These are phyloP conservation scores for Lamprologus callipterus DNA, from an alignment of 2,113 vertebrate species.

Conservation along the genomic window DNA sequence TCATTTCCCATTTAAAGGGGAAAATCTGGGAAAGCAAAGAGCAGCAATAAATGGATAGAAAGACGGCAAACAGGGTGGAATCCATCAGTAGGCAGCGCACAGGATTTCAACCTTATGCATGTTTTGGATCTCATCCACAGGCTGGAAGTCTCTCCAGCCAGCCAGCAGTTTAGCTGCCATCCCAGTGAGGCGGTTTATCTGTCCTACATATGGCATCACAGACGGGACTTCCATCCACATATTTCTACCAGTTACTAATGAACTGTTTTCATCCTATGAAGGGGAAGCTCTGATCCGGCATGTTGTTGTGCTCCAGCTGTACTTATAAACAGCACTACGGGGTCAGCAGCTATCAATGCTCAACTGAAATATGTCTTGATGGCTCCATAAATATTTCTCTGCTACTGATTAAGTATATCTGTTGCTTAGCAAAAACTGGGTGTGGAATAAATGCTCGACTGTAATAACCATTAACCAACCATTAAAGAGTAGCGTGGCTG, in stretches of 20 bases:
- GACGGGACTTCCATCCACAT: not conserved
- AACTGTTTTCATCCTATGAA: not conserved
- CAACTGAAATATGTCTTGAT: not conserved
- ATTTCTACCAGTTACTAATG: not conserved
- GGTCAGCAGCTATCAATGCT: not conserved
- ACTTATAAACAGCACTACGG: not conserved
- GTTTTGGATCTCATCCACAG: slow-evolving; percentile 20
- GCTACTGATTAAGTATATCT: not conserved
- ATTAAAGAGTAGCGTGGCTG: not conserved
- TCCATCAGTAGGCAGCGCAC: not conserved
- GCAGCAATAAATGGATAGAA: not conserved
- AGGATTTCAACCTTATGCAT: not conserved
- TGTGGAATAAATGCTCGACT: not conserved
- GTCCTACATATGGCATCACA: slow-evolving; percentile 5
- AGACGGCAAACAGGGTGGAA: not conserved
- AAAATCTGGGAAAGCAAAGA: not conserved
- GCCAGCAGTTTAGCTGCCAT: slow-evolving; percentile 3
- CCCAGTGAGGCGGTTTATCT: not conserved
- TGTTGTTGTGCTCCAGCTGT: not conserved
- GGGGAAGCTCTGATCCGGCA: not conserved
- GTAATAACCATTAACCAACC: not conserved
- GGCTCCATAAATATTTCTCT: not conserved
- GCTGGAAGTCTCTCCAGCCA: not conserved
- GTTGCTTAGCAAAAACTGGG: not conserved
- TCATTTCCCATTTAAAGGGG: not conserved